Conservation (phyloP, 2,113 vertebrate genomes). For the Ciconia boyciana region DNA sequence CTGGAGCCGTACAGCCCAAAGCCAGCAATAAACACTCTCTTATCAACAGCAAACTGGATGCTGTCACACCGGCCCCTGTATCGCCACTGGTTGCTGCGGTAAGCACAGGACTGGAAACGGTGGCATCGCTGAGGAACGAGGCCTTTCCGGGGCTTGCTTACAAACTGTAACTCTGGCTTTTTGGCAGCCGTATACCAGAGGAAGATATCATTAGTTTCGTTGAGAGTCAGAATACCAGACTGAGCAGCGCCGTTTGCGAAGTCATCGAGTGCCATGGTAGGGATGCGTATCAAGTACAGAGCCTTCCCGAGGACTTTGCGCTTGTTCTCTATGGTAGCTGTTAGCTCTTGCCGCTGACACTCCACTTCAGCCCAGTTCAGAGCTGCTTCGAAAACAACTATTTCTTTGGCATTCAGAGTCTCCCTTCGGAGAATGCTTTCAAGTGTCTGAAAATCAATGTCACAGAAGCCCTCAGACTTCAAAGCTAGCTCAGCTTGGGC, state of each 20-base stretch:
- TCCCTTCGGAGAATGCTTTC: constrained; percentile 95
- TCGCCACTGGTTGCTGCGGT: constrained; percentile 97
- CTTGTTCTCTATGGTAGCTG: constrained; percentile 89
- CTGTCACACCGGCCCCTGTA: constrained; percentile 96
- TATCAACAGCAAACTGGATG: constrained; percentile 97
- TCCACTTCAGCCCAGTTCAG: constrained; percentile 95
- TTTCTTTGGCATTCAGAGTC: constrained; percentile 97
- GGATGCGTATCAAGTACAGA: constrained; percentile 92
- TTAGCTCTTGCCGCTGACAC: constrained; percentile 90
- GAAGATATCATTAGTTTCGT: constrained; percentile 97
- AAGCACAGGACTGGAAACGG: constrained; percentile 96
- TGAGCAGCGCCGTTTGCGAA: constrained; percentile 96
- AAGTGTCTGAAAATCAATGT: constrained; percentile 95
- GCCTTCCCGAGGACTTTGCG: constrained; percentile 93
- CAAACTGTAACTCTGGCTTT: constrained; percentile 92
- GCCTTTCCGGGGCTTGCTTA: constrained; percentile 87
- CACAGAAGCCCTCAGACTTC: constrained; percentile 95
- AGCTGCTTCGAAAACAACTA: constrained; percentile 93
- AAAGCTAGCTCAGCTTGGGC: constrained; percentile 94
- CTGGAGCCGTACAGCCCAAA: constrained; percentile 96
- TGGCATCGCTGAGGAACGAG: constrained; percentile 93
- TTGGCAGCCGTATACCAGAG: constrained; percentile 97
- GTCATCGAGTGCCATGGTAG: constrained; percentile 94
- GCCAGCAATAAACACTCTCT: constrained; percentile 93
- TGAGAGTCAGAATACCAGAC: constrained; percentile 92